phyloP scores from a whole-genome alignment of 2,113 vertebrate genomes.

The Muscicapa adusta region DNA sequence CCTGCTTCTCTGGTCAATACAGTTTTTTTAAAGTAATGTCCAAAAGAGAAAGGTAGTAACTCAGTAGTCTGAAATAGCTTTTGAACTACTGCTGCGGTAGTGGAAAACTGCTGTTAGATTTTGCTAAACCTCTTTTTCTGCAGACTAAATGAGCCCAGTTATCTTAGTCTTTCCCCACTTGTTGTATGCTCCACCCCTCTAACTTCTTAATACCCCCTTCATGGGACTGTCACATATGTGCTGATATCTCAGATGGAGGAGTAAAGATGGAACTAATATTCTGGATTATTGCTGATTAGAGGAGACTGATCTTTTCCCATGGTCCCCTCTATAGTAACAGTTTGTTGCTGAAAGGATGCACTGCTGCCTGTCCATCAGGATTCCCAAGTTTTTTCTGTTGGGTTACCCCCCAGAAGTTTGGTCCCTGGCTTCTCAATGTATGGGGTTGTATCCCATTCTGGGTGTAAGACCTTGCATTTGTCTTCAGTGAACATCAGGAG shows the following conservation, averaged over 20 bases:
- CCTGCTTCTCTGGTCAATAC: background rate
- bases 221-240: fast-evolving
- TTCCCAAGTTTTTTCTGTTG: background rate
- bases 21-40: background rate
- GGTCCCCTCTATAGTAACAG: background rate
- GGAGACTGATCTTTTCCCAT: background rate
- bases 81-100: background rate
- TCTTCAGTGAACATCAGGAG: background rate
- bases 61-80: background rate
- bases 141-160: background rate
- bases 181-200: background rate
- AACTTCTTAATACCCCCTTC: background rate
- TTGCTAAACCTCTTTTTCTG: background rate
- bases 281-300: background rate
- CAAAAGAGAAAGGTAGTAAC: background rate
- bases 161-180: background rate
- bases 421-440: background rate
- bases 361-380: background rate
- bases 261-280: background rate
- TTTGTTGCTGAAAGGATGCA: background rate
- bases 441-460: background rate
- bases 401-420: background rate
- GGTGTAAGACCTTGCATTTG: background rate
- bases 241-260: background rate
- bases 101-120: background rate